Evolutionary conservation across 92 coral and sea anemone genomes (phyloP), one percentile per base, ranked within the genome.

Genomic region (Palythoa heliodiscus): DNA sequence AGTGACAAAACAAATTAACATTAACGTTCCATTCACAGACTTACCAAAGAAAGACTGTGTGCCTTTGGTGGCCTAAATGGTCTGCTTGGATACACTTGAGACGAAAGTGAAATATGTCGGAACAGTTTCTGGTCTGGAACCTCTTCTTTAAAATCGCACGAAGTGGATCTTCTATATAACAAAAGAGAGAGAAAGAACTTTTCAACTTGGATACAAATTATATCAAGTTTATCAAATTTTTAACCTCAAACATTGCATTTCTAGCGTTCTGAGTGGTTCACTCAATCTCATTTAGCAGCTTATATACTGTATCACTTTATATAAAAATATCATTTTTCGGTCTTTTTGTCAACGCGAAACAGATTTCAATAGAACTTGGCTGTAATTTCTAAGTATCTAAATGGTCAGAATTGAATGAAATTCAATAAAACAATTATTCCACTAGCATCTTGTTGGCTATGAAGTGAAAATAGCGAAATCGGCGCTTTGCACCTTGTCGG

Each of bases 51-150:
- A 79, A 84, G 85, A 1, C 89, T 82, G 35, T 71, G 87, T 14
- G 89, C 22, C 73, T 84, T 82, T 78, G 95, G 98, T 47, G 94
- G 98, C 63, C 98, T 92, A 54, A 94, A 94, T 9, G 98, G 98
- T 85, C 95, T 83, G 82, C 83, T 90, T 66, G 93, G 95, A 6
- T 76, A 81, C 61, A 89, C 75, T 66, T 90, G 90, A 37, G 93
- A 80, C 1, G 95, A 76, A 16, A 92, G 92, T 66, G 95, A 92
- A 68, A 88, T 92, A 85, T 90, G 98, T 66, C 89, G 86, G 50
- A 94, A 90, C 0, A 92, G 77, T 70, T 87, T 93, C 73, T 88
- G 87, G 73, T 90, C 79, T 19, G 85, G 5, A 17, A 77, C 86
- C 60, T 69, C 93, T 69, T 86, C 87, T 20, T 70, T 69, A 11